A percentile compares a stretch with the other conserved stretches of the same genome.
Evolutionary conservation across 2,797 vertebrate species (phyloP).

Genomic region (Dicrostonyx torquatus): DNA sequence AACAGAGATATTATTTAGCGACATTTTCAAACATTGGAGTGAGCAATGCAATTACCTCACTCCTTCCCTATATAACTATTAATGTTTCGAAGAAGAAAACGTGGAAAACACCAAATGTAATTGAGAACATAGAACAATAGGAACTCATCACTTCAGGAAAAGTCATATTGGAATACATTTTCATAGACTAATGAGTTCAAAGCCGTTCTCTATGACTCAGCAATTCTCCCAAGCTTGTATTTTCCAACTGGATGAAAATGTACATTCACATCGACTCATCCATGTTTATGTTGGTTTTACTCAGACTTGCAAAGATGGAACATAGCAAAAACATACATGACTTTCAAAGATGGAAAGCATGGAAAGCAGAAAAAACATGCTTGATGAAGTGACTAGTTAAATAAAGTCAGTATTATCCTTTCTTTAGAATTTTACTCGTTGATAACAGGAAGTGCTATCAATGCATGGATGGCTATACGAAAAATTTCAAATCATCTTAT

Average conservation of each 20-base stretch:
- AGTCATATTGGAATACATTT: background rate
- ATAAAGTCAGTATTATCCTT: background rate
- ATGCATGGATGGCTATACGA: background rate
- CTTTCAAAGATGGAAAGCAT: background rate
- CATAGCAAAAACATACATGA: background rate
- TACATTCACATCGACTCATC: background rate
- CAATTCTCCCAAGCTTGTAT: background rate
- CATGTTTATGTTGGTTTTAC: constrained; percentile 18
- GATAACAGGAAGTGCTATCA: background rate
- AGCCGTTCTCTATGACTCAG: background rate
- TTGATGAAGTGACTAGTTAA: background rate
- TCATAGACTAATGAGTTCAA: background rate
- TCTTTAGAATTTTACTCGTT: background rate
- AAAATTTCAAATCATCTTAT: background rate
- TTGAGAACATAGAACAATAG: background rate
- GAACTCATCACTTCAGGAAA: background rate
- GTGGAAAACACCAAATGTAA: background rate
- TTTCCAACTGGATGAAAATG: constrained; percentile 11
- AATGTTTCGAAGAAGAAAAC: background rate
- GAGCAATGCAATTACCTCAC: background rate
- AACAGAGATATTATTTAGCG: background rate
- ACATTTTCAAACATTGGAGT: background rate
- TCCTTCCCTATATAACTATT: background rate
- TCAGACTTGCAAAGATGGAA: background rate
- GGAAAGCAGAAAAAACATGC: background rate